Evolutionary conservation across 2,797 vertebrate genomes (phyloP), one percentile per base, ranked within the genome.

Genomic region (Scomberomorus guttatus): DNA sequence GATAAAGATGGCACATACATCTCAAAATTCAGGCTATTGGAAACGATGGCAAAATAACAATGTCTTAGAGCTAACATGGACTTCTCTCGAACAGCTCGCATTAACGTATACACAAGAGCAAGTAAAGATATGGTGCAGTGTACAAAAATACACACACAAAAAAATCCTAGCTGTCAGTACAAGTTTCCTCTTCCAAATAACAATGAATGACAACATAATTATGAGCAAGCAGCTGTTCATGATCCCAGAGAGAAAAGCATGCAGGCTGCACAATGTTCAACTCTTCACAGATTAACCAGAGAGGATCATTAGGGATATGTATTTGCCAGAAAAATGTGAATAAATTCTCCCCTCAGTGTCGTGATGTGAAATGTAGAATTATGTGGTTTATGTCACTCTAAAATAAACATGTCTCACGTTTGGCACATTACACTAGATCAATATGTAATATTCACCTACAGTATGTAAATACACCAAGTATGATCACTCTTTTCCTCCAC

Each of bases 191-290:
- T 95, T 95, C 95, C 95, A 96, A 96, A 96, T 98, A 97, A 98
- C 97, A 93, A 97, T 97, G 97, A 95, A 93, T 98, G 98, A 99
- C 98, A 99, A 97, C 95, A 98, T 99, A 98, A 99, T 99, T 99
- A 99, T 97, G 97, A 96, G 96, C 95, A 96, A 97, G 97, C 98
- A 98, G 97, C 97, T 99, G 98, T 97, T 97, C 96, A 95, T 94
- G 95, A 96, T 95, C 95, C 96, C 96, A 84, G 94, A 86, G 96
- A 96, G 96, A 94, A 92, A 93, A 95, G 95, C 94, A 93, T 93
- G 91, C 96, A 93, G 95, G 91, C 96, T 91, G 96, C 93, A 95
- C 90, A 87, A 92, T 92, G 81, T 90, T 93, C 81, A 68, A 75
- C 91, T 90, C 92, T 93, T 93, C 93, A 90, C 93, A 93, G 91